Conservation (phyloP, 2,888 invertebrate genomes). For the Tubulanus polymorphus region DNA sequence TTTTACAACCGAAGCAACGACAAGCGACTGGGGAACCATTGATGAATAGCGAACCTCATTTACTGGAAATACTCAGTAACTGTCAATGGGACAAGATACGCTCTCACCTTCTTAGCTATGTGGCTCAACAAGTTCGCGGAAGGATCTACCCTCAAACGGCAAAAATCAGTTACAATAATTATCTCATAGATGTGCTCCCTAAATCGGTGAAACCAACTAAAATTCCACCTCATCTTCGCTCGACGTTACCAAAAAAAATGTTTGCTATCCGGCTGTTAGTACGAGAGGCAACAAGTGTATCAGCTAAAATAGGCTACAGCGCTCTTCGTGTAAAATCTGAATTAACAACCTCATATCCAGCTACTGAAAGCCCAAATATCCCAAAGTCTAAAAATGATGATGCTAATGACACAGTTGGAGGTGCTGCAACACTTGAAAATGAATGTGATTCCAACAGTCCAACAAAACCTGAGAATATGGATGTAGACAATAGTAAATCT, state of each 20-base stretch:
- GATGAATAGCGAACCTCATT: slow-evolving; percentile 22
- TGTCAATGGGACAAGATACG: slow-evolving; percentile 38
- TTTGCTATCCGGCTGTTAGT: slow-evolving; percentile 34
- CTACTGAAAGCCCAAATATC: no score
- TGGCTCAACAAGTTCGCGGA: slow-evolving; percentile 28
- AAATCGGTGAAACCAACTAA: slow-evolving; percentile 32
- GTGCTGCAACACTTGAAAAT: neutral
- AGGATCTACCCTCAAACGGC: slow-evolving; percentile 25
- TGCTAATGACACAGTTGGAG: neutral
- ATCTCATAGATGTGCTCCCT: slow-evolving; percentile 33
- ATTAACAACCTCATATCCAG: no score
- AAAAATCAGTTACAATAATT: slow-evolving; percentile 25
- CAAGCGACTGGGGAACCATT: slow-evolving; percentile 3
- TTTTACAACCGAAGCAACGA: slow-evolving; percentile 33
- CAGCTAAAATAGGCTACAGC: neutral
- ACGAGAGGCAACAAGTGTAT: slow-evolving; percentile 14
- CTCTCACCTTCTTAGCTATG: slow-evolving; percentile 33
- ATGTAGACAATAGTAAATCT: no score
- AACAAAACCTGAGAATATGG: neutral
- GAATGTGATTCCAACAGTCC: neutral
- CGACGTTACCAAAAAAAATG: slow-evolving; percentile 32
- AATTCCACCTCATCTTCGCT: slow-evolving; percentile 33
- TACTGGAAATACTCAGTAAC: slow-evolving; percentile 43
- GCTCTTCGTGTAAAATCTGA: neutral
- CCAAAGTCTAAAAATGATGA: neutral